Base-by-base conservation (phyloP, 2,113 vertebrate genomes). In the Picathartes gymnocephalus region DNA sequence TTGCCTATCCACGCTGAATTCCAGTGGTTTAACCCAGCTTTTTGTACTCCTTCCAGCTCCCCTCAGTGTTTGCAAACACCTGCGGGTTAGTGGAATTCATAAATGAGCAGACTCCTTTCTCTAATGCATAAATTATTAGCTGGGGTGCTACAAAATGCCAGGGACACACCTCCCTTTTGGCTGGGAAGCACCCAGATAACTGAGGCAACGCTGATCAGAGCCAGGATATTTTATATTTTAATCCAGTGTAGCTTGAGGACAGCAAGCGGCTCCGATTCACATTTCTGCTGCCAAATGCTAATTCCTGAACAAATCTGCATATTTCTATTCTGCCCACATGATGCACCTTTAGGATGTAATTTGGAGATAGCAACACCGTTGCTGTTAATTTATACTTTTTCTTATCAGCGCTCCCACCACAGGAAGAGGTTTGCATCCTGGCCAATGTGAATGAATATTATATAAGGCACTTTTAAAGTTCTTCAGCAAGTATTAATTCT, bases 311-410 rank as follows among this genome's bases (percentile, higher is more conserved):
- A 40, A 58, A 94, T 84, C 10, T 95, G 83, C 91, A 64, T 88
- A 64, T 83, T 88, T 92, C 48, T 74, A 44, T 71, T 91, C 82
- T 77, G 74, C 66, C 68, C 53, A 73, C 66, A 25, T 16, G 35
- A 58, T 68, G 92, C 53, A 94, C 94, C 88, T 95, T 93, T 60
- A 92, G 94, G 92, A 94, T 64, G 83, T 13, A 70, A 93, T 95
- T 91, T 93, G 72, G 72, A 93, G 92, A 96, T 91, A 93, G 65
- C 69, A 86, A 56, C 47, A 51, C 9, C 0, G 0, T 16, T 83
- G 66, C 60, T 81, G 86, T 65, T 96, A 85, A 91, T 94, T 95
- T 84, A 24, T 81, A 78, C 81, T 95, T 68, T 76, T 73, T 61
- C 91, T 95, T 95, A 94, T 95, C 95, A 84, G 72, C 28, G 69